A percentile compares a stretch with the other conserved stretches of the same genome.
Evolutionary conservation across 2,888 invertebrate species (phyloP).

Genomic region (Drymonia ruficornis): DNA sequence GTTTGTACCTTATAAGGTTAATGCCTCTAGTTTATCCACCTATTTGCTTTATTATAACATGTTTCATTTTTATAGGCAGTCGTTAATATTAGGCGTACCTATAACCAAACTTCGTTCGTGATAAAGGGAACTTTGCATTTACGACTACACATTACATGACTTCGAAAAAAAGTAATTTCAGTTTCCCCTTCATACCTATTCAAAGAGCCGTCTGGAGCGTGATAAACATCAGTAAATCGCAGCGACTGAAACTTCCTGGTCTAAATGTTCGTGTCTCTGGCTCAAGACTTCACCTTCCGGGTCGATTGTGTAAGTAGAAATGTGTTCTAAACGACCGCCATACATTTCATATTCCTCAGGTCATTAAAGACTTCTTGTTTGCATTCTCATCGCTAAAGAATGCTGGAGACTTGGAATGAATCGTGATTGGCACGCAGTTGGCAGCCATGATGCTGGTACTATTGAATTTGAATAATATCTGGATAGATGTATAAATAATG

Average conservation of each 20-base stretch:
- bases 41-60: background rate
- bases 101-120: conserved; percentile 24
- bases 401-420: conserved; percentile 44
- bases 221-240: conserved; percentile 31
- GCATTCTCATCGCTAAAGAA: conserved; percentile 21
- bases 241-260: conserved; percentile 22
- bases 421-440: conserved; percentile 72
- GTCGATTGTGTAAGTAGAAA: conserved; percentile 28
- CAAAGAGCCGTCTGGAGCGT: conserved; percentile 27
- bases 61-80: background rate
- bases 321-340: conserved; percentile 27
- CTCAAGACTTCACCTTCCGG: conserved; percentile 18
- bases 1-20: background rate
- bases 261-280: conserved; percentile 15
- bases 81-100: background rate
- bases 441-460: background rate
- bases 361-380: conserved; percentile 20
- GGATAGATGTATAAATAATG: background rate
- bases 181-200: conserved; percentile 24
- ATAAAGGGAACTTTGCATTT: conserved; percentile 35
- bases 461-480: background rate
- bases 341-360: conserved; percentile 28
- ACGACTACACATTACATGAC: conserved; percentile 16
- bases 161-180: conserved; percentile 25
- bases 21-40: background rate